A percentile compares a stretch with the other conserved stretches of the same genome.
Evolutionary conservation across 2,888 invertebrate species (phyloP).

Genomic region (Ormyrus nitidulus): DNA sequence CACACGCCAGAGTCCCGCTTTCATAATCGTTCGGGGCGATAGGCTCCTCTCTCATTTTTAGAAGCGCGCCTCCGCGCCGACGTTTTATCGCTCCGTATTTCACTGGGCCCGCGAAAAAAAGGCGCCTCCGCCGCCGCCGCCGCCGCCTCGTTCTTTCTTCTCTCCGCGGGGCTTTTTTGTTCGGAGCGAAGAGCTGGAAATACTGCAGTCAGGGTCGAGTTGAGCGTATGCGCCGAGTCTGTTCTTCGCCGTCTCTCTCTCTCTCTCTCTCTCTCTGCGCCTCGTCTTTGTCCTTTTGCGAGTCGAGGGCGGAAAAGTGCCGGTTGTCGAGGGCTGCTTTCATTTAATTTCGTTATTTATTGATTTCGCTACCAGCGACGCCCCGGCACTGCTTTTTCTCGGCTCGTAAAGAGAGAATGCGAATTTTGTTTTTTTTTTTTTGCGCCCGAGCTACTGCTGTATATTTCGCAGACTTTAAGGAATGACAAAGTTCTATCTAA

Average conservation of each 20-base stretch:
- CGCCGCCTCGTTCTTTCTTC: constrained; percentile 8
- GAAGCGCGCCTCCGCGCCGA: not conserved
- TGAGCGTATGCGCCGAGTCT: not conserved
- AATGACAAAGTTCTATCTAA: too few species aligned
- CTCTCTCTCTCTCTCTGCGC: too few species aligned
- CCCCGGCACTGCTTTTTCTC: too few species aligned
- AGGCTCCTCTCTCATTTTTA: constrained; percentile 32
- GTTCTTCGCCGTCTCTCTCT: not conserved
- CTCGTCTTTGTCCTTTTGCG: not conserved
- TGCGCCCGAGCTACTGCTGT: too few species aligned
- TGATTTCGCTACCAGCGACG: constrained; percentile 16
- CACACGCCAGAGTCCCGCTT: constrained; percentile 5
- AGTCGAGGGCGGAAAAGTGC: constrained; percentile 19
- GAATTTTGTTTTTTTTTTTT: too few species aligned
- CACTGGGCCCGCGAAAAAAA: not conserved
- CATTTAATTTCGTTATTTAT: constrained; percentile 50
- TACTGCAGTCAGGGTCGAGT: constrained; percentile 22
- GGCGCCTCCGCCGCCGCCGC: not conserved
- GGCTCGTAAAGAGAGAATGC: too few species aligned
- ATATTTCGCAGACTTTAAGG: too few species aligned
- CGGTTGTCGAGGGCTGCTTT: constrained; percentile 26
- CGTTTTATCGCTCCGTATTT: constrained; percentile 50
- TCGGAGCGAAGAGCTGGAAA: not conserved
- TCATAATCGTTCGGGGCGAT: constrained; percentile 16
- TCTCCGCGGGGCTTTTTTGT: constrained; percentile 13